A percentile compares a stretch with the other conserved stretches of the same genome.
Conservation (phyloP, 2,113 vertebrate genomes). For the Kryptolebias marmoratus region DNA sequence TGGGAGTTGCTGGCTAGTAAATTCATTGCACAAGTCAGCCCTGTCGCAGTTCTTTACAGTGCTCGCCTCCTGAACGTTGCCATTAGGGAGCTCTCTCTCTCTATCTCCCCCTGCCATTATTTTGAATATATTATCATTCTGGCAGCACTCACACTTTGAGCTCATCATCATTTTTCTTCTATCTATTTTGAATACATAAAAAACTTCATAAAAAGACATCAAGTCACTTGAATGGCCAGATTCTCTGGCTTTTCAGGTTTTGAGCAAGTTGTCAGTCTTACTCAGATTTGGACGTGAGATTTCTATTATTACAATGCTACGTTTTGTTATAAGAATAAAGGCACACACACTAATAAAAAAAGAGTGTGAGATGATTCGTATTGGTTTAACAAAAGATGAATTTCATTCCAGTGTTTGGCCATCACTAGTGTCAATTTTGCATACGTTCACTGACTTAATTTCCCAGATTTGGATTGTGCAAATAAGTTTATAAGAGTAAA, state of each 20-base stretch:
- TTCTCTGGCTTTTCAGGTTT: constrained; percentile 34
- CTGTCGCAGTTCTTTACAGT: constrained; percentile 48
- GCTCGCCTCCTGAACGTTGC: constrained; percentile 49
- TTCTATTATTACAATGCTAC: constrained; percentile 5
- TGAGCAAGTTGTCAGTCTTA: constrained; percentile 11
- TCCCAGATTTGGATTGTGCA: not conserved
- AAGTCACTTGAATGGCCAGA: constrained; percentile 51
- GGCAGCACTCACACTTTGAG: constrained; percentile 59
- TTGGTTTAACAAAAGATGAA: constrained; percentile 5
- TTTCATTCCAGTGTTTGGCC: constrained; percentile 2
- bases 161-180: constrained; percentile 61
- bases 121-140: constrained; percentile 73
- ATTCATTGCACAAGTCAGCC: constrained; percentile 56
- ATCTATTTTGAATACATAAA: constrained; percentile 61
- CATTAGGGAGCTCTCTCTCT: constrained; percentile 55
- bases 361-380: not conserved
- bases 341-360: not conserved
- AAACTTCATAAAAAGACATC: constrained; percentile 50
- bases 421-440: not conserved
- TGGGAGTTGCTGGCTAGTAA: constrained; percentile 63
- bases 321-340: not conserved
- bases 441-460: not conserved
- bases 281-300: not conserved
- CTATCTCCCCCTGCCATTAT: constrained; percentile 40
- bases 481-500: not conserved